These are phyloP conservation scores for Anabas testudineus DNA, from an alignment of 2,797 vertebrate species.

Conservation along the genomic window DNA sequence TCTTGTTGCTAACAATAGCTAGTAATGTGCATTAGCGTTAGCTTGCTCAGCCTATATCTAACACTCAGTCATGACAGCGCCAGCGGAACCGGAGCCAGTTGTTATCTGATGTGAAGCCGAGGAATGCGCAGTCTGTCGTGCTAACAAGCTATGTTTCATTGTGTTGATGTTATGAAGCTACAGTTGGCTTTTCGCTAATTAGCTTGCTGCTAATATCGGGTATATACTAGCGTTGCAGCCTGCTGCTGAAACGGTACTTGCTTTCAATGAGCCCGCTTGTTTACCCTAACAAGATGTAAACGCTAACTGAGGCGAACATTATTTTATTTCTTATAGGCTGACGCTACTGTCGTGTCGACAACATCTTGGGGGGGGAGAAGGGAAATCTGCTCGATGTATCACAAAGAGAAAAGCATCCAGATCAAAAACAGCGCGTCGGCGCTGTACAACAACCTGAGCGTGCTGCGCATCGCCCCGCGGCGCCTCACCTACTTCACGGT, in stretches of 20 bases:
- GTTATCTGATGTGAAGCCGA: not conserved
- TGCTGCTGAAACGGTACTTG: not conserved
- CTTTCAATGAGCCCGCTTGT: not conserved
- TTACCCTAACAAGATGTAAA: not conserved
- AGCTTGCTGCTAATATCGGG: slow-evolving; percentile 50
- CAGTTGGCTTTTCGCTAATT: slow-evolving; percentile 22
- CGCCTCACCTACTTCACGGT: slow-evolving; percentile 87
- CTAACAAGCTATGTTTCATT: not conserved
- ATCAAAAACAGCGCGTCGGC: slow-evolving; percentile 90
- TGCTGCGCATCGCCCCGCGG: slow-evolving; percentile 84
- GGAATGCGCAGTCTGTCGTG: not conserved
- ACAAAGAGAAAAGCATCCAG: slow-evolving; percentile 88
- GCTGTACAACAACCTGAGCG: slow-evolving; percentile 93
- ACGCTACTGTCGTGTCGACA: not conserved
- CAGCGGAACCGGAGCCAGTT: rapidly evolving
- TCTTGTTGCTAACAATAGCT: slow-evolving; percentile 28
- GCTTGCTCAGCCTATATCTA: not conserved
- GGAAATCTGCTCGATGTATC: slow-evolving; percentile 83
- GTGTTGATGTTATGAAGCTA: not conserved
- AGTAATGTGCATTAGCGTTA: not conserved
- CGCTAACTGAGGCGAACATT: no score
- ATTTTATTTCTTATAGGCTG: not conserved
- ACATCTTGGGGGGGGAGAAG: not conserved
- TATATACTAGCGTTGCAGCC: not conserved
- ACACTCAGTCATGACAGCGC: not conserved